A percentile compares a stretch with the other conserved stretches of the same genome.
Conservation (phyloP, 2,113 vertebrate species). For the Toxotes jaculatrix region DNA sequence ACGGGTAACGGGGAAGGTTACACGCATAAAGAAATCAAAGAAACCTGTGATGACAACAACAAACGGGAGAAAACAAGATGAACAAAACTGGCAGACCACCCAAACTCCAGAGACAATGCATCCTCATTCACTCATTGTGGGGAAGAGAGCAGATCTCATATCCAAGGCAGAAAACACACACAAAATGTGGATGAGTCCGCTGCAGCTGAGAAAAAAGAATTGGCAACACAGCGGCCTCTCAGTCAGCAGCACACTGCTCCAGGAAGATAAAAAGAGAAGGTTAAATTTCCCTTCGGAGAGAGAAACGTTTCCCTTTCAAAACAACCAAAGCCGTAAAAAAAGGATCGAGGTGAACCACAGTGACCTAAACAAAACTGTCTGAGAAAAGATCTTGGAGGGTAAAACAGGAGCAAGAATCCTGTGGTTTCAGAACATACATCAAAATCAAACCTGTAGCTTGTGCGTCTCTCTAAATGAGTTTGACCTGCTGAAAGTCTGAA, state of each 20-base stretch:
- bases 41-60: background rate
- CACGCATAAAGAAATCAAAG: background rate
- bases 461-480: constrained; percentile 13
- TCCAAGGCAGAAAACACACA: background rate
- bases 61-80: background rate
- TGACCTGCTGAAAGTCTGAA: constrained; percentile 8
- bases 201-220: too few relatives aligned
- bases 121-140: too few relatives aligned
- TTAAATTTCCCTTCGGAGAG: background rate
- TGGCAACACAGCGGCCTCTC: too few relatives aligned
- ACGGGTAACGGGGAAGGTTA: background rate
- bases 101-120: too few relatives aligned
- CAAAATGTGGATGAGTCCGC: too few relatives aligned
- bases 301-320: background rate
- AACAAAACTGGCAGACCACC: too few relatives aligned
- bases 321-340: background rate
- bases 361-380: background rate
- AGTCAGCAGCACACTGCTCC: too few relatives aligned
- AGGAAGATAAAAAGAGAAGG: background rate
- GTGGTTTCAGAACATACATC: constrained; percentile 1
- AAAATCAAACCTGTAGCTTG: background rate
- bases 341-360: background rate
- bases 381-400: background rate
- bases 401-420: background rate
- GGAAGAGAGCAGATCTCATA: too few relatives aligned